Conservation (phyloP, 2,888 invertebrate genomes). For the Machimus rusticus region DNA sequence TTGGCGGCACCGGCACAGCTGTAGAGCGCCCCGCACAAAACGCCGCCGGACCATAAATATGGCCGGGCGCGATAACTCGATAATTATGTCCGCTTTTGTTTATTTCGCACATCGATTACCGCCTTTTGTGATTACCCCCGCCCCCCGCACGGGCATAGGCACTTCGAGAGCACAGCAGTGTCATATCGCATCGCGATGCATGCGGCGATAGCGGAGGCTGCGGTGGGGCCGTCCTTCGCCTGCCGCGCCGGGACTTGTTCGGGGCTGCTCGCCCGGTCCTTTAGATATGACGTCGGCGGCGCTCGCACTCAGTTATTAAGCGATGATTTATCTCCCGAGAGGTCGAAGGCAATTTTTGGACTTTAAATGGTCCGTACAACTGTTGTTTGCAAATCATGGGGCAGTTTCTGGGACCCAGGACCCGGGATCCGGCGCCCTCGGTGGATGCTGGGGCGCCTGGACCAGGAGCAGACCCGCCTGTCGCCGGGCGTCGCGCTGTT, state of each 20-base stretch:
- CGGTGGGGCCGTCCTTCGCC: not conserved
- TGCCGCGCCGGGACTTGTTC: slow-evolving; percentile 16
- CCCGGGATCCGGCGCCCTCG: not conserved
- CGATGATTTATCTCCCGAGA: slow-evolving; percentile 45
- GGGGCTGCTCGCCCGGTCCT: slow-evolving; percentile 21
- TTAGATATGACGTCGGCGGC: slow-evolving; percentile 26
- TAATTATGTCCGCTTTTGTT: slow-evolving; percentile 64
- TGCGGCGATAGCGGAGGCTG: slow-evolving; percentile 30
- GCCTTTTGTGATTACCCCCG: slow-evolving; percentile 54
- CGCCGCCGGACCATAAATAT: slow-evolving; percentile 52
- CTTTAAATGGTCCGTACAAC: slow-evolving; percentile 41
- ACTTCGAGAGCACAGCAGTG: slow-evolving; percentile 22
- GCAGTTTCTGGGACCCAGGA: not conserved
- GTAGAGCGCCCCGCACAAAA: slow-evolving; percentile 37
- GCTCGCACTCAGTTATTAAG: slow-evolving; percentile 45
- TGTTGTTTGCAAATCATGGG: slow-evolving; percentile 40
- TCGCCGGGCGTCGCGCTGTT: not conserved
- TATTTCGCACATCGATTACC: slow-evolving; percentile 63
- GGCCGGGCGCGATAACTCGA: slow-evolving; percentile 61
- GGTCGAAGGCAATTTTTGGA: slow-evolving; percentile 45
- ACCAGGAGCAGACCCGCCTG: not conserved
- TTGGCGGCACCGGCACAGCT: slow-evolving; percentile 41
- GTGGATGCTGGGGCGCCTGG: not conserved
- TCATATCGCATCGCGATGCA: slow-evolving; percentile 24
- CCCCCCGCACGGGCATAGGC: slow-evolving; percentile 44